Evolutionary conservation across 2,113 vertebrate genomes (phyloP), one percentile per base, ranked within the genome.

Genomic region (Otocyon megalotis): DNA sequence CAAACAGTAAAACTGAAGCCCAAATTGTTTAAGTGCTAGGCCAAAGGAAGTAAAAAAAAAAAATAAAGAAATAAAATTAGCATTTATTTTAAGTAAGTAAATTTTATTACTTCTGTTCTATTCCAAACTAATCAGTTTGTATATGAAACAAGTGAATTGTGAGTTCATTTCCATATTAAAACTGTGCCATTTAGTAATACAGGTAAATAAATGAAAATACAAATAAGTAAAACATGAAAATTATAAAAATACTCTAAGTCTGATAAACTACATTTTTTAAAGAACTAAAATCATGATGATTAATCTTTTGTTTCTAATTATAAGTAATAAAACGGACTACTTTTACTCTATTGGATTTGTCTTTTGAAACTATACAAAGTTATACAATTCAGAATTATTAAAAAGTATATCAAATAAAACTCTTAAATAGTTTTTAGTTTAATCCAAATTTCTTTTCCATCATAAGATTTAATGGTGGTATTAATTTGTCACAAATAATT

Each of bases 101-200:
- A 71, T 71, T 24, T 4, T 72, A 77, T 72, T 67, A 28, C 5
- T 9, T 91, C 2, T 67, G 7, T 74, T 94, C n/a, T 48, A 16
- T 92, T 95, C 8, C 24, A 86, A 71, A 93, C 37, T 24, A 65
- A 92, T 89, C 22, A 67, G 54, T 67, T 88, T 35, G 71, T 83
- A 85, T 56, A 67, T 5, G 9, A 85, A 81, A 81, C 19, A 74
- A 76, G n/a, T 88, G 77, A 35, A n/a, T 22, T 77, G 4, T 82
- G 32, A 35, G 54, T 85, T 84, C 24, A 10, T 74, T 95, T 92
- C 3, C n/a, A 37, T 74, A 53, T 63, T 53, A 72, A 71, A 88
- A 58, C 30, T 88, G 77, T 93, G 11, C 19, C 28, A 81, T 84
- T 81, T 82, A 82, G 53, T 48, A 82, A 32, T 32, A 37, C 5